phyloP scores from a whole-genome alignment of 1,140 invertebrate species.

The Drosophila setifemur region DNA sequence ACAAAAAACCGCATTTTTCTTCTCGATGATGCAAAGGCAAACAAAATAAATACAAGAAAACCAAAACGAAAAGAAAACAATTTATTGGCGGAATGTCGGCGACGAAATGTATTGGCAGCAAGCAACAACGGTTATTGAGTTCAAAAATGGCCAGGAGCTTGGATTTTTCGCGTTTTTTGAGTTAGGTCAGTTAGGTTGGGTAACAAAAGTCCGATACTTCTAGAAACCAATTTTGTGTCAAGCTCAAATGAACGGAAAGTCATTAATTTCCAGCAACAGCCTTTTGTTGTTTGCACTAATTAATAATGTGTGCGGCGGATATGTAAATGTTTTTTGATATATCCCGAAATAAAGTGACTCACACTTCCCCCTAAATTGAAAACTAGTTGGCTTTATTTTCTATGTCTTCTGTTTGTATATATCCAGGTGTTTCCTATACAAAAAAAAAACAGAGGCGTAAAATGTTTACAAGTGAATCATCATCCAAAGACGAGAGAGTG shows the following conservation, averaged over 20 bases:
- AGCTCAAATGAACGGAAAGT: constrained; percentile 3
- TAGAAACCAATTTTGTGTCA: not conserved
- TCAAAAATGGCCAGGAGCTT: constrained; percentile 24
- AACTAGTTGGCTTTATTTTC: constrained; percentile 8
- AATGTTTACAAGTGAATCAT: constrained; percentile 60
- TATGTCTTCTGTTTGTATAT: constrained; percentile 51
- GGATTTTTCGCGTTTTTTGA: not conserved
- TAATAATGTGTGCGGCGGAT: not conserved
- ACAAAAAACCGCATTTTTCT: constrained; percentile 26
- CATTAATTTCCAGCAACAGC: constrained; percentile 2
- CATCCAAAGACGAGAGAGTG: too few species aligned
- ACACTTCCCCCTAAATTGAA: constrained; percentile 13
- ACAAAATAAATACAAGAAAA: not conserved
- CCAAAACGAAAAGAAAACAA: not conserved
- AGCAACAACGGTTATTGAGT: constrained; percentile 17
- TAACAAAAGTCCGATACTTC: constrained; percentile 31
- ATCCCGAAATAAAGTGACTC: constrained; percentile 35
- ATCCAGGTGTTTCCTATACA: constrained; percentile 71
- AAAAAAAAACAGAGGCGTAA: constrained; percentile 16
- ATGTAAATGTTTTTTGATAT: not conserved
- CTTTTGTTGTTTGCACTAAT: constrained; percentile 9
- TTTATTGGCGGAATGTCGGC: constrained; percentile 16
- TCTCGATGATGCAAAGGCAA: constrained; percentile 21
- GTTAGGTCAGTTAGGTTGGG: constrained; percentile 22
- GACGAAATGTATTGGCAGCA: constrained; percentile 13